A percentile compares a stretch with the other conserved stretches of the same genome.
phyloP scores from a whole-genome alignment of 2,888 invertebrate genomes.

The Aromia moschata region DNA sequence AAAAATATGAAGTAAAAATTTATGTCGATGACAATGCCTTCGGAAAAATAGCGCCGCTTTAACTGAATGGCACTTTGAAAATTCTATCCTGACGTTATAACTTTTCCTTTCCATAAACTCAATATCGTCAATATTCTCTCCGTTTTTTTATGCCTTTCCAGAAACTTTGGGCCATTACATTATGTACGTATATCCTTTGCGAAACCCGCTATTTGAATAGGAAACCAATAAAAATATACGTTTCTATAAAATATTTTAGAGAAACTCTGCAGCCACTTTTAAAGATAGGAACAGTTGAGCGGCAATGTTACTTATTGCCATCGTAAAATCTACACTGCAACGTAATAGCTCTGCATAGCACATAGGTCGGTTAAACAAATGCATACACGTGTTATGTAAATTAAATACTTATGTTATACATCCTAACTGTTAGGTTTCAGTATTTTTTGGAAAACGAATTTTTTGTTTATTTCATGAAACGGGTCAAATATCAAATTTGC shows the following conservation, averaged over 20 bases:
- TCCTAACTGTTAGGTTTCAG: too few relatives aligned
- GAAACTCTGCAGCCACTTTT: background rate
- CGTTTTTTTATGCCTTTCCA: slow-evolving; percentile 27
- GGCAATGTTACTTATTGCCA: too few relatives aligned
- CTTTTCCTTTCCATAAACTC: slow-evolving; percentile 39
- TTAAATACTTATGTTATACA: too few relatives aligned
- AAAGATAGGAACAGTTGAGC: background rate
- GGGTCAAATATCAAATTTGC: too few relatives aligned
- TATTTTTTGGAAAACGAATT: too few relatives aligned
- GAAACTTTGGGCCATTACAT: slow-evolving; percentile 34
- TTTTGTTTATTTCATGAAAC: too few relatives aligned
- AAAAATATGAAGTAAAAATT: too few relatives aligned
- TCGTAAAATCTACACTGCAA: too few relatives aligned
- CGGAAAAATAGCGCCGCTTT: slow-evolving; percentile 1
- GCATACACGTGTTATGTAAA: too few relatives aligned
- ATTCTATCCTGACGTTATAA: slow-evolving; percentile 26
- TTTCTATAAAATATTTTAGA: slow-evolving; percentile 8
- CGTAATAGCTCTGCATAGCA: too few relatives aligned
- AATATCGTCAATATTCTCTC: slow-evolving; percentile 40
- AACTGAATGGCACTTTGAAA: slow-evolving; percentile 9
- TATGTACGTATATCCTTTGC: slow-evolving; percentile 38
- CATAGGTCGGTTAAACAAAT: too few relatives aligned
- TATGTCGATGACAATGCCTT: too few relatives aligned
- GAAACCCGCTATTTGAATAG: slow-evolving; percentile 15
- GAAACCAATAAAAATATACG: slow-evolving; percentile 19